Base-by-base conservation (phyloP, 2,888 invertebrate genomes). In the Rhabditophanes sp. region DNA sequence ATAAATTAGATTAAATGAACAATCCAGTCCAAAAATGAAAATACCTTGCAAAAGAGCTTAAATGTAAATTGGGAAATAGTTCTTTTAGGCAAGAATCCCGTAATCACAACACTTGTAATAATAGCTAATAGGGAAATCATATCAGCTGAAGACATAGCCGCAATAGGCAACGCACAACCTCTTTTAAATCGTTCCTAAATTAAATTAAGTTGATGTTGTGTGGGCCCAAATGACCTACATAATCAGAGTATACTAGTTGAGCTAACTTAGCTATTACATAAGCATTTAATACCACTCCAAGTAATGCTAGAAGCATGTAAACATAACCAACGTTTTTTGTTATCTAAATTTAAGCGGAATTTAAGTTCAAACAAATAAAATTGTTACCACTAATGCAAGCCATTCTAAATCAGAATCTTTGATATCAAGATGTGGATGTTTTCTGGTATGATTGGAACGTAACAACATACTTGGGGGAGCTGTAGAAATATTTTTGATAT, bases 91-190 rank as follows among this genome's bases (percentile, higher is more conserved):
- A 42, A 22, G 30, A 44, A 42, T 9, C 33, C 38, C 18, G 22
- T 35, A 7, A 45, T 15, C 9, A 43, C 16, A 6, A 43, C 44
- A 4, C 28, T 33, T 12, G 28, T 26, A 16, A 41, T 41, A 25
- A 43, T 43, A 1, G 41, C 31, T 11, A 34, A 21, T 3, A 43
- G 16, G 11, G 44, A 43, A 12, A 25, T 17, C n/a, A 43, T 28
- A 23, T 43, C 44, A 12, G 44, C 39, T 7, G 35, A 17, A 2
- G 44, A 43, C 43, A 43, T 43, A 8, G 44, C 44, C 20, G 44
- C 44, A 14, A 43, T 26, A 4, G 44, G 44, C 24, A 43, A 26
- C 5, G 44, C 44, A 27, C 44, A 46, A 11, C 44, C 44, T 11
- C 32, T 34, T 26, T 46, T 45, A 24, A 43, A 43, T 5, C 44